Conservation (phyloP, 2,113 vertebrate species). For the Taxidea taxus region DNA sequence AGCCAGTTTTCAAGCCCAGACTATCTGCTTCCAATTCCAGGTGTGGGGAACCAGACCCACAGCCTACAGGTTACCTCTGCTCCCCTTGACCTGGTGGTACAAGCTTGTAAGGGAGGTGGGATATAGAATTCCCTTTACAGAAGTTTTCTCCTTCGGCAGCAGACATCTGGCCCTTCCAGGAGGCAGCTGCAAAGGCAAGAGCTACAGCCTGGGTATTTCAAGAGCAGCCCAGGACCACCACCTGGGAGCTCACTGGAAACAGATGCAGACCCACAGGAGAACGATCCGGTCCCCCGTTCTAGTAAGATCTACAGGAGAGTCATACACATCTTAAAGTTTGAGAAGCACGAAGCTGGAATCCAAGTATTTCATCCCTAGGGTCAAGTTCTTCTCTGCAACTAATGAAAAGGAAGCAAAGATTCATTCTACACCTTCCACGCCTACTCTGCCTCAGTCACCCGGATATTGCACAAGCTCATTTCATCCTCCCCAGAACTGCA, state of each 20-base stretch:
- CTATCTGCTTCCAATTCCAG: not conserved
- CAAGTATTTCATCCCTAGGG: not conserved
- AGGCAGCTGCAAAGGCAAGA: not conserved
- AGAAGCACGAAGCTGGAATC: not conserved
- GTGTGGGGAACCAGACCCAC: not conserved
- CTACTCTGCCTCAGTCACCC: not conserved
- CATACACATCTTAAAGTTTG: not conserved
- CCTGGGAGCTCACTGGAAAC: not conserved
- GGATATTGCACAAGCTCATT: not conserved
- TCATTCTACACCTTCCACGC: not conserved
- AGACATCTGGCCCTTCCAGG: not conserved
- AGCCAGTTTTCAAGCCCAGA: not conserved
- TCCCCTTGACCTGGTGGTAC: not conserved
- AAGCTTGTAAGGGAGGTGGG: not conserved
- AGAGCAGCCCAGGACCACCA: rapidly evolving
- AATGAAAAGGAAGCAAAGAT: not conserved
- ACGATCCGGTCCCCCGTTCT: too few species aligned
- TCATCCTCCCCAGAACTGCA: not conserved
- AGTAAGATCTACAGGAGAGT: not conserved
- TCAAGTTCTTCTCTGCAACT: not conserved
- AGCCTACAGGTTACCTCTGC: not conserved
- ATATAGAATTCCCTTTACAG: not conserved
- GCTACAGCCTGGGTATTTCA: not conserved
- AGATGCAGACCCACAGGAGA: not conserved
- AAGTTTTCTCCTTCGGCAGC: not conserved